A percentile compares a stretch with the other conserved stretches of the same genome.
phyloP scores from a whole-genome alignment of 2,113 vertebrate genomes.

The Terrapene triunguis region DNA sequence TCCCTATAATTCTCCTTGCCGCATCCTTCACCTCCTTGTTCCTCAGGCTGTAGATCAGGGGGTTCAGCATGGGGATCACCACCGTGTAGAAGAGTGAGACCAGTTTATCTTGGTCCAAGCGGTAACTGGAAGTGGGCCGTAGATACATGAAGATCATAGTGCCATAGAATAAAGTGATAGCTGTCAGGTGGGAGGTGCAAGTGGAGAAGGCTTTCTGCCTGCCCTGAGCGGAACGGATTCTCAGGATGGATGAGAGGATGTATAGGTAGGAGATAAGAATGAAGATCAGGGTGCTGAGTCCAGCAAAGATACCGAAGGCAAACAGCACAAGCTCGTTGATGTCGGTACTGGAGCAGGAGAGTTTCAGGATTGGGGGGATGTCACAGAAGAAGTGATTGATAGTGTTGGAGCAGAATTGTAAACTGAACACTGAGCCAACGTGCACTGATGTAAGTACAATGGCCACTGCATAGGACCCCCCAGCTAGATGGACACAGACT shows the following conservation, averaged over 20 bases:
- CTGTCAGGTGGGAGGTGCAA: constrained; percentile 65
- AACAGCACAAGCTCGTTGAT: constrained; percentile 59
- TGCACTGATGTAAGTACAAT: not conserved
- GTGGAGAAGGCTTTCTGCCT: constrained; percentile 69
- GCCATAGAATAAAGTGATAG: constrained; percentile 64
- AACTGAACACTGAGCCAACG: not conserved
- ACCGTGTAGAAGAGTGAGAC: constrained; percentile 55
- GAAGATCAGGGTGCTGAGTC: constrained; percentile 46
- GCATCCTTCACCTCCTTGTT: constrained; percentile 58
- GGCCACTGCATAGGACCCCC: not conserved
- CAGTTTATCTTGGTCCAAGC: constrained; percentile 62
- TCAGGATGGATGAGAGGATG: constrained; percentile 58
- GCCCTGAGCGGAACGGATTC: constrained; percentile 24
- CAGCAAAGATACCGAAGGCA: constrained; percentile 53
- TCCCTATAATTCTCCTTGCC: constrained; percentile 1
- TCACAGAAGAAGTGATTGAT: constrained; percentile 70
- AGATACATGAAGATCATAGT: constrained; percentile 68
- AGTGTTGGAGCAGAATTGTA: not conserved
- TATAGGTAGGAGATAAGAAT: constrained; percentile 54
- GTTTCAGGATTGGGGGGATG: constrained; percentile 52
- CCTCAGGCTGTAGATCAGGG: too few species aligned
- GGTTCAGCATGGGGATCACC: too few species aligned
- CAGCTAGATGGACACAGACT: not conserved
- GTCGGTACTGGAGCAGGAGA: constrained; percentile 46
- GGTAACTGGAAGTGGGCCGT: constrained; percentile 47